These are phyloP conservation scores for Hydrotaea diabolus DNA, from an alignment of 2,888 invertebrate genomes.

Conservation along the genomic window DNA sequence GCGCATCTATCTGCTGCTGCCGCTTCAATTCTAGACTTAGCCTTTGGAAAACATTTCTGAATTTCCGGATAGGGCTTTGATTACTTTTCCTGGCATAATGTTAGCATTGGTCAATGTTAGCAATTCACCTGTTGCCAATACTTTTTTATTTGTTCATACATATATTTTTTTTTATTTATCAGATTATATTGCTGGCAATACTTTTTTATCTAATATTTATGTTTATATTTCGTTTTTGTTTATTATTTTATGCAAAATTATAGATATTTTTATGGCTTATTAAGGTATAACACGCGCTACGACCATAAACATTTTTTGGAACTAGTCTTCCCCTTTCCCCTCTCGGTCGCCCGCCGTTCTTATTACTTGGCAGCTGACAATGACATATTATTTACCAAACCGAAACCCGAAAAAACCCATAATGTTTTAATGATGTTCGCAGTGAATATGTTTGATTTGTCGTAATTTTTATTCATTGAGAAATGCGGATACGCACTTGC, in stretches of 20 bases:
- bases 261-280: slow-evolving; percentile 26
- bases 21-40: too few relatives aligned
- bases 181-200: too few relatives aligned
- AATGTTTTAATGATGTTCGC: not conserved
- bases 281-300: slow-evolving; percentile 31
- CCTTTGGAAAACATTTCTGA: too few relatives aligned
- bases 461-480: not conserved
- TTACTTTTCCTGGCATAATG: too few relatives aligned
- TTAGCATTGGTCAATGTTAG: not conserved
- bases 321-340: not conserved
- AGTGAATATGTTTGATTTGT: slow-evolving; percentile 3
- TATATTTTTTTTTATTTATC: too few relatives aligned
- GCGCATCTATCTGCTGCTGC: too few relatives aligned
- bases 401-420: too few relatives aligned
- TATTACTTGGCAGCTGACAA: slow-evolving; percentile 2
- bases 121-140: too few relatives aligned
- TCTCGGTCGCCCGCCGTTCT: not conserved
- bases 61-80: too few relatives aligned
- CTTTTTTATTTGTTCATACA: too few relatives aligned
- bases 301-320: not conserved
- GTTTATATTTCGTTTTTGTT: not conserved
- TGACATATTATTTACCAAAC: not conserved
- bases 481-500: not conserved
- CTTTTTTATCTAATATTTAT: slow-evolving; percentile 1
- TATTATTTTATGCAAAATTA: slow-evolving; percentile 26